These are phyloP conservation scores for Cerastis rubricosa DNA, from an alignment of 2,888 invertebrate genomes.

Conservation along the genomic window DNA sequence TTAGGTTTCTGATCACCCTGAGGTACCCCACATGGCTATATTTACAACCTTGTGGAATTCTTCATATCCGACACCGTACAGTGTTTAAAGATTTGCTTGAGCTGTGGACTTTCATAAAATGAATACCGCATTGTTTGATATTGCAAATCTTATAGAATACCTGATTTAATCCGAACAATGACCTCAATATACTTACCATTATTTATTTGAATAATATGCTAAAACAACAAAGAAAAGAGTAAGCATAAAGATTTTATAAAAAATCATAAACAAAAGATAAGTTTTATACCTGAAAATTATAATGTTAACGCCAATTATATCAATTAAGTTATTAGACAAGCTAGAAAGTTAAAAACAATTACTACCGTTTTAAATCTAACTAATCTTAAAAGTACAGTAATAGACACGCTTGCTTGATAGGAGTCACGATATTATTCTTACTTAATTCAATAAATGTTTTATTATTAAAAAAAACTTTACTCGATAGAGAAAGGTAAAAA, in stretches of 20 bases:
- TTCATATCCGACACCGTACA: neutral
- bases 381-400: slow-evolving; percentile 41
- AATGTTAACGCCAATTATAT: slow-evolving; percentile 25
- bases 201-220: neutral
- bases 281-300: slow-evolving; percentile 18
- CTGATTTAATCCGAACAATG: slow-evolving; percentile 5
- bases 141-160: neutral
- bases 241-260: neutral
- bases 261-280: neutral
- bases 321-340: slow-evolving; percentile 46
- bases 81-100: neutral
- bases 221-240: neutral
- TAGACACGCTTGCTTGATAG: slow-evolving; percentile 10
- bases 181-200: neutral
- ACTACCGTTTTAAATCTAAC: slow-evolving; percentile 49
- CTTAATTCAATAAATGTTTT: slow-evolving; percentile 7
- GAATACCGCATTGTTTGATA: neutral
- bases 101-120: neutral
- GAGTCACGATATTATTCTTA: slow-evolving; percentile 34
- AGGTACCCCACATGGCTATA: neutral
- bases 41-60: slow-evolving; percentile 8
- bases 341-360: slow-evolving; percentile 47
- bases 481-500: slow-evolving; percentile 5
- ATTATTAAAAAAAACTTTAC: neutral
- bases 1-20: slow-evolving; percentile 2